phyloP scores from a whole-genome alignment of 2,888 invertebrate genomes.

The Chrysolina oricalcia region DNA sequence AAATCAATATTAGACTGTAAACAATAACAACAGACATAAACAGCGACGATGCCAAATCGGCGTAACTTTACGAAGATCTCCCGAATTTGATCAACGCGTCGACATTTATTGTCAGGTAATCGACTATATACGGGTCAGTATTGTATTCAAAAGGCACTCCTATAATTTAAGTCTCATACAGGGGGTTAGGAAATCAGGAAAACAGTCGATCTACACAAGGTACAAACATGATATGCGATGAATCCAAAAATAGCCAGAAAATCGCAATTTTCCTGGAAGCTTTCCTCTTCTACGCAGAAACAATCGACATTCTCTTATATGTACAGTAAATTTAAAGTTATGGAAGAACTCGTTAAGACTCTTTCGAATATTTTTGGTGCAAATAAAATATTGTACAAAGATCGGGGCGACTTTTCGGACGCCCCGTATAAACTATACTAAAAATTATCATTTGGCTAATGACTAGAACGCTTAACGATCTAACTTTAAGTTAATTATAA shows the following conservation, averaged over 20 bases:
- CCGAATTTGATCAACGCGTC: neutral
- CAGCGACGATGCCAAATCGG: constrained; percentile 26
- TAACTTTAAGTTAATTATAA: constrained; percentile 29
- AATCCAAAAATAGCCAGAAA: constrained; percentile 36
- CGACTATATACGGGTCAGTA: constrained; percentile 45
- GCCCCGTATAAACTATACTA: constrained; percentile 48
- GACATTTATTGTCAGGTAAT: constrained; percentile 22
- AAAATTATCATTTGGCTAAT: constrained; percentile 68
- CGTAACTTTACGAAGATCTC: constrained; percentile 10
- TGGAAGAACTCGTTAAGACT: constrained; percentile 49
- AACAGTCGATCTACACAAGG: constrained; percentile 54
- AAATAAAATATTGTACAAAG: constrained; percentile 44
- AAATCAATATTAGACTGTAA: constrained; percentile 58
- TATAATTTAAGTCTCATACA: constrained; percentile 65
- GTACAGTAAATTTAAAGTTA: constrained; percentile 41
- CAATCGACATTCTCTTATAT: constrained; percentile 33
- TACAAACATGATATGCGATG: constrained; percentile 38
- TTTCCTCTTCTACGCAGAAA: neutral
- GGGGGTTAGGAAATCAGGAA: constrained; percentile 57
- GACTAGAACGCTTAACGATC: constrained; percentile 66
- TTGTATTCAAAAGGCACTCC: constrained; percentile 70
- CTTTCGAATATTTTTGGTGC: constrained; percentile 47
- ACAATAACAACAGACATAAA: constrained; percentile 59
- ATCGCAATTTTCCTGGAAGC: constrained; percentile 15
- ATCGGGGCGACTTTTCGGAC: constrained; percentile 28